Conservation (phyloP, 1,140 invertebrate genomes). For the Drosophila arizonae region DNA sequence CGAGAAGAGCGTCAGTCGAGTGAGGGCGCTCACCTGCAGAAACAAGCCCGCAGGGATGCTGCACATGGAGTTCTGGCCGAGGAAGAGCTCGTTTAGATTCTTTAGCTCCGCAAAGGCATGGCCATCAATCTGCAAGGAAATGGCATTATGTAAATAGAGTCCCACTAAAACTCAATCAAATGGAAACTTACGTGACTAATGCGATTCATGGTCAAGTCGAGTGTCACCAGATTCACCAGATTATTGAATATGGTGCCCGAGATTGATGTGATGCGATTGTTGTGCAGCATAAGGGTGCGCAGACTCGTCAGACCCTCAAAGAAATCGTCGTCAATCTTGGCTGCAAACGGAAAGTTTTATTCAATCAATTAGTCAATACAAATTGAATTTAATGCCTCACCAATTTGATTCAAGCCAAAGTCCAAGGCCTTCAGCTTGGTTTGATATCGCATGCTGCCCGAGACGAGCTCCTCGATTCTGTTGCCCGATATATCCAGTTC, state of each 20-base stretch:
- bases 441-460: slow-evolving; percentile 85
- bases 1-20: slow-evolving; percentile 85
- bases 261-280: slow-evolving; percentile 86
- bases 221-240: slow-evolving; percentile 84
- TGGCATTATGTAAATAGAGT: background rate
- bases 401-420: slow-evolving; percentile 85
- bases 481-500: slow-evolving; percentile 87
- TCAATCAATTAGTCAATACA: background rate
- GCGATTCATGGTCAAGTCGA: slow-evolving; percentile 85
- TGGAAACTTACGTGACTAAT: slow-evolving; percentile 75
- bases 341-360: slow-evolving; percentile 19
- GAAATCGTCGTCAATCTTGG: slow-evolving; percentile 83
- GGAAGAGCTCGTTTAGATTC: slow-evolving; percentile 85
- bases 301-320: slow-evolving; percentile 85
- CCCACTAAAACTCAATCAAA: background rate
- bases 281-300: slow-evolving; percentile 85
- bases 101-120: slow-evolving; percentile 84
- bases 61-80: slow-evolving; percentile 85
- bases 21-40: slow-evolving; percentile 81
- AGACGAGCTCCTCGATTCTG: slow-evolving; percentile 84
- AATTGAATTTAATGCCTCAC: slow-evolving; percentile 42
- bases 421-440: slow-evolving; percentile 85
- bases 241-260: slow-evolving; percentile 85
- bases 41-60: slow-evolving; percentile 84
- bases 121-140: slow-evolving; percentile 69